Base-by-base conservation (phyloP, 2,797 vertebrate genomes). In the Hydrolagus colliei region DNA sequence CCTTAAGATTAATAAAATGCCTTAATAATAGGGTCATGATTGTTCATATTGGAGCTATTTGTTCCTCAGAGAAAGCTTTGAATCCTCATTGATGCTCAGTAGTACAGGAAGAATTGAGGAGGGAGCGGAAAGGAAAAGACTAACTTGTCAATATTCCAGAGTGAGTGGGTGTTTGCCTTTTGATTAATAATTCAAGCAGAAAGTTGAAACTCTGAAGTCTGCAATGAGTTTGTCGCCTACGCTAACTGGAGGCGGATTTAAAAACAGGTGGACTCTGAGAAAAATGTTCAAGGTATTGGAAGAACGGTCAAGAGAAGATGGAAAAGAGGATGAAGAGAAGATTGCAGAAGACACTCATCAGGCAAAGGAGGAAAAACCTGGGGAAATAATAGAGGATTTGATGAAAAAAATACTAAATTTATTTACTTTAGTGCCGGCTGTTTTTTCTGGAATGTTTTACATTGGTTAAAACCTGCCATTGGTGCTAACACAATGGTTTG, bases 401-500 rank as follows among this genome's bases (percentile, higher is more conserved):
- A 63, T 67, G 32, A 35, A 65, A 20, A 71, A 68, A 71, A 68
- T 27, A 35, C 65, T 63, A 27, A 52, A 32, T 88, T 1, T 90
- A 88, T 86, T 89, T 92, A 87, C 90, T 91, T 91, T 71, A 73
- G 10, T 41, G 75, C 18, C 87, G 86, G 84, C 87, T 72, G 85
- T 88, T 88, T 79, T 86, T 87, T 86, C 86, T 84, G 22, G 62
- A 92, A 87, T 92, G 90, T 92, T 89, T 87, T 86, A 87, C 91
- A 84, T 88, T 89, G 13, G 59, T 76, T 82, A 85, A 63, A 74
- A 73, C 76, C 78, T 92, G 88, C 92, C 90, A 86, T 86, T 88
- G 82, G 16, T 8, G 87, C 88, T 90, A 86, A 91, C 88, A 93
- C 90, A 93, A 92, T 92, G 90, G 89, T 89, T 87, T 88, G 89